Conservation (phyloP, 2,888 invertebrate genomes). For the Thalpophila matura region DNA sequence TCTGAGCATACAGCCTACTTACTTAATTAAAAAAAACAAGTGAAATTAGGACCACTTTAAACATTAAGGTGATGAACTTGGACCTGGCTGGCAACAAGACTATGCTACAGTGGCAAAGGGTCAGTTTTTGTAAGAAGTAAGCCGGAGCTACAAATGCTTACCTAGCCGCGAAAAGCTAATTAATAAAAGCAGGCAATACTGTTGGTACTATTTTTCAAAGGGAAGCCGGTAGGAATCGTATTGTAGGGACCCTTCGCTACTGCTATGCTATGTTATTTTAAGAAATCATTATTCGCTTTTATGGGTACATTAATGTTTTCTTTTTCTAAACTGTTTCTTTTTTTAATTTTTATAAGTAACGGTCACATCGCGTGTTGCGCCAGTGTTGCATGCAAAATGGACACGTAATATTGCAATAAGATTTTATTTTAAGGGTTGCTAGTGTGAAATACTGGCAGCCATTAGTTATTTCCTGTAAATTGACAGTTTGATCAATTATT, state of each 20-base stretch:
- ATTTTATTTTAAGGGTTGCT: constrained; percentile 42
- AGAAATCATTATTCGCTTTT: constrained; percentile 25
- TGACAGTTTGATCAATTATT: constrained; percentile 26
- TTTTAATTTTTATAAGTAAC: constrained; percentile 36
- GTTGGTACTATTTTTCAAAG: no score
- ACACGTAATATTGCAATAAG: constrained; percentile 50
- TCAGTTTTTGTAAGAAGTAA: no score
- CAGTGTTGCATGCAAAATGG: constrained; percentile 47
- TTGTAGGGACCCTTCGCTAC: no score
- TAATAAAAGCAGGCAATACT: no score
- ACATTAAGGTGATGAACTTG: constrained; percentile 41
- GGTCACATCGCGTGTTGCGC: constrained; percentile 44
- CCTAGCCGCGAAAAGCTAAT: no score
- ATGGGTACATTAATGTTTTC: background rate
- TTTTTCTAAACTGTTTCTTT: constrained; percentile 23
- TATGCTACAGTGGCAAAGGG: no score
- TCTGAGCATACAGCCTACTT: no score
- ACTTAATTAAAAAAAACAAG: background rate
- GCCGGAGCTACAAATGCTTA: no score
- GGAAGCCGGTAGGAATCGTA: no score
- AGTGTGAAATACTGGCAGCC: constrained; percentile 48
- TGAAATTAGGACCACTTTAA: constrained; percentile 1
- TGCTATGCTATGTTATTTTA: constrained; percentile 8
- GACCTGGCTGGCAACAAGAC: constrained; percentile 46
- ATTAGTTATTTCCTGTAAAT: constrained; percentile 57